A percentile compares a stretch with the other conserved stretches of the same genome.
Conservation (phyloP, 2,888 invertebrate species). For the Campaea margaritaria region DNA sequence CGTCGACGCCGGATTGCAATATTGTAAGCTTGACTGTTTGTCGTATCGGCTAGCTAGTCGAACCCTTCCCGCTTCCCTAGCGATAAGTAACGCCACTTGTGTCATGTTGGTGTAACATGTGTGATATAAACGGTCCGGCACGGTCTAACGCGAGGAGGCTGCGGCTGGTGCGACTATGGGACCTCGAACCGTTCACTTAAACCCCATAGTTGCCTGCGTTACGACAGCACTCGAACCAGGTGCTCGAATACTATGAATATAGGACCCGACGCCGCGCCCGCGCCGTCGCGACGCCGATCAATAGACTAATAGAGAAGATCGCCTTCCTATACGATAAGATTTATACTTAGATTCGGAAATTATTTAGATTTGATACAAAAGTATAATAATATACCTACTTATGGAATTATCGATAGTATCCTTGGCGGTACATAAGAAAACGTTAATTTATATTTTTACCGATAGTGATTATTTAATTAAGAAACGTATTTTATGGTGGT, state of each 20-base stretch:
- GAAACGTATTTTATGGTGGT: conserved; percentile 7
- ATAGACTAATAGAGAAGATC: conserved; percentile 40
- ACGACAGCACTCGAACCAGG: neutral
- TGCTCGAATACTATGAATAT: neutral
- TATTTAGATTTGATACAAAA: conserved; percentile 68
- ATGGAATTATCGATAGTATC: conserved; percentile 31
- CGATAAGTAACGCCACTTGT: conserved; percentile 4
- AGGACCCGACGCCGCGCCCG: too few relatives aligned
- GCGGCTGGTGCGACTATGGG: conserved; percentile 7
- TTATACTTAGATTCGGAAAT: conserved; percentile 54
- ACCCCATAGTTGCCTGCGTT: neutral
- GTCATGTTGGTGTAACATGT: conserved; percentile 23
- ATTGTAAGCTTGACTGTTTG: too few relatives aligned
- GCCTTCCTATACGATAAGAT: conserved; percentile 56
- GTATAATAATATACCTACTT: conserved; percentile 40
- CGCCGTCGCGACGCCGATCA: conserved; percentile 22
- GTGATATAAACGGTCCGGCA: conserved; percentile 24
- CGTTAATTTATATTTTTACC: conserved; percentile 40
- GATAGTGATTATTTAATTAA: conserved; percentile 35
- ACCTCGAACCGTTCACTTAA: neutral
- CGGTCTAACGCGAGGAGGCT: conserved; percentile 10
- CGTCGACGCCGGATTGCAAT: neutral
- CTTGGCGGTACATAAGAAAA: conserved; percentile 24
- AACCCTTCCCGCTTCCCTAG: neutral
- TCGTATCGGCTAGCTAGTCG: too few relatives aligned